Percentiles rank a stretch among this genome's conserved stretches.
These are phyloP conservation scores for Prosapia bicincta DNA, from an alignment of 2,888 invertebrate genomes.

Conservation along the genomic window DNA sequence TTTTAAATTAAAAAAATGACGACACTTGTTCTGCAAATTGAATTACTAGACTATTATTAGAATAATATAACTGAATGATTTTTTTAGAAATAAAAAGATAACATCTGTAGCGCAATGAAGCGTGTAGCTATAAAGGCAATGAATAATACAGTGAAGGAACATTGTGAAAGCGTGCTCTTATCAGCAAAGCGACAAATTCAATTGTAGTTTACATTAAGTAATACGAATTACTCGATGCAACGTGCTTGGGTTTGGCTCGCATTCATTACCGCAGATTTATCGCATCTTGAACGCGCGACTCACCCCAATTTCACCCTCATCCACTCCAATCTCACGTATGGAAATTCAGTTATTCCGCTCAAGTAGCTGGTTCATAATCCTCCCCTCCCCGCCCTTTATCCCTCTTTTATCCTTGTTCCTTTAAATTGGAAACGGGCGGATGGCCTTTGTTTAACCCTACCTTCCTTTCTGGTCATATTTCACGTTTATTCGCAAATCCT, in stretches of 20 bases:
- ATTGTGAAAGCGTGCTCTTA: no score
- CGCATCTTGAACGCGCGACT: neutral
- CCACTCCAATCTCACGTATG: neutral
- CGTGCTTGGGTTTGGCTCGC: neutral
- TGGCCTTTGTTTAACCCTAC: neutral
- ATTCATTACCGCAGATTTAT: neutral
- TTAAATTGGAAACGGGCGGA: neutral
- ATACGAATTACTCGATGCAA: neutral
- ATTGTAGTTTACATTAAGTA: neutral
- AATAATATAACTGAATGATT: no score
- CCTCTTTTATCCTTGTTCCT: neutral
- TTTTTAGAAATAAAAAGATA: no score
- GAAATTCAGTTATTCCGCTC: neutral
- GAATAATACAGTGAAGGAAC: no score
- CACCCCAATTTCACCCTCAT: neutral
- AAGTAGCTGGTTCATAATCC: neutral
- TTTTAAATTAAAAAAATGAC: no score
- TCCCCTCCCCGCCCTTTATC: neutral
- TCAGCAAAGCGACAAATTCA: neutral
- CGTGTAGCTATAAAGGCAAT: no score
- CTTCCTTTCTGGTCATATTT: neutral
- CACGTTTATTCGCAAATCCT: neutral
- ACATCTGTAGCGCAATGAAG: no score
- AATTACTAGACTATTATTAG: no score
- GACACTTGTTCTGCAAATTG: no score